Evolutionary conservation across 2,113 vertebrate species (phyloP), one percentile per base, ranked within the genome.

Genomic region (Ptyas mucosa): DNA sequence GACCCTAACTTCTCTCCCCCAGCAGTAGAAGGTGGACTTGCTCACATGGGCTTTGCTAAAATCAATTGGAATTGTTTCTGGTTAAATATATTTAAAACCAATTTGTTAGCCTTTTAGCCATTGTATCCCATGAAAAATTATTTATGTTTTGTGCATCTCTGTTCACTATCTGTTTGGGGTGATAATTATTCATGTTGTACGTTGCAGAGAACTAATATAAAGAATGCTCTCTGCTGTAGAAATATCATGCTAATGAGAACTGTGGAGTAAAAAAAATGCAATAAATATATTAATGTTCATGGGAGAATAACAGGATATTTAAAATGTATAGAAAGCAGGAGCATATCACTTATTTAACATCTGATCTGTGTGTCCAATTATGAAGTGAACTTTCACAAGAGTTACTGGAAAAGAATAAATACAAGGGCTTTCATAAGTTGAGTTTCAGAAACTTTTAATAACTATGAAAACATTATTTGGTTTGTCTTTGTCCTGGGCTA

Each of bases 371-470:
- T 95, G 55, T 90, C 87, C 93, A 92, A 34, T 95, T 97, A 87
- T 87, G 53, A 96, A 97, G 94, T 90, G 90, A 97, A 94, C 94
- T 96, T 95, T 96, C 94, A 96, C 55, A 92, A 91, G 8, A 91
- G 39, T 85, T 39, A 58, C 29, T 57, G 53, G 34, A 86, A 53
- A 57, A 91, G 39, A 85, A 91, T 57, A 69, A 57, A 85, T 34
- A 24, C 46, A 53, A 57, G 29, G 43, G 26, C 21, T 91, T 87
- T 61, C 86, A 87, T 91, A 87, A 91, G 18, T 49, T 34, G 64
- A 81, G 29, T 51, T 53, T 81, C 61, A 53, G 18, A 81, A 90
- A 81, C 26, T 51, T 53, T 90, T 54, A 20, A 90, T 39, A 90
- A n/a, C 89, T 53, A 39, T 81, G 75, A 43, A 81, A 81, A 81